Evolutionary conservation across 1,140 invertebrate genomes (phyloP).

Genomic region (Cotesia typhae): DNA sequence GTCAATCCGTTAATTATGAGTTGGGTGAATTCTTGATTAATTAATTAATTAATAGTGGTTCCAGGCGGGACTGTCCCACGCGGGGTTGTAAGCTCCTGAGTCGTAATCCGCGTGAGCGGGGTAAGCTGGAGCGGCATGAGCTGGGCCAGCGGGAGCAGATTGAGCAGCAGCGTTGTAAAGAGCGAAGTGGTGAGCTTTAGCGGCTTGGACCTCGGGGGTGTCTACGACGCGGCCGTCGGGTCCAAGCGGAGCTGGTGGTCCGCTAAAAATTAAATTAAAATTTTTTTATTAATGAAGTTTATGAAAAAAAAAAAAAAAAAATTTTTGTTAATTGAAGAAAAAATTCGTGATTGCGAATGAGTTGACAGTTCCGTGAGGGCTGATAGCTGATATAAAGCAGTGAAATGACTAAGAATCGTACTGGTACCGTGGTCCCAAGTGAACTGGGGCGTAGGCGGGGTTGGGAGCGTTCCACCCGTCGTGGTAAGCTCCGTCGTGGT

Average conservation of each 20-base stretch:
- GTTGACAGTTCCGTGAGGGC: too few species aligned
- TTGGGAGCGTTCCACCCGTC: conserved; percentile 46
- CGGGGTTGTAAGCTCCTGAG: conserved; percentile 42
- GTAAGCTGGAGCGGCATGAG: conserved; percentile 19
- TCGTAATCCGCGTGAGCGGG: conserved; percentile 24
- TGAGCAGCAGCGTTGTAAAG: conserved; percentile 68
- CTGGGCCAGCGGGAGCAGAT: conserved; percentile 59
- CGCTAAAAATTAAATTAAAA: too few species aligned
- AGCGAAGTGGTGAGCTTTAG: conserved; percentile 71
- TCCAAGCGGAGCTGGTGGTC: conserved; percentile 44
- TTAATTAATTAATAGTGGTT: conserved; percentile 35
- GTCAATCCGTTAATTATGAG: neutral
- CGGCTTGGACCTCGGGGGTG: conserved; percentile 72
- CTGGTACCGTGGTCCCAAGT: too few species aligned
- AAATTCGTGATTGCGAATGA: too few species aligned
- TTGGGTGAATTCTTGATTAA: neutral
- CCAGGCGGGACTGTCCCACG: conserved; percentile 49
- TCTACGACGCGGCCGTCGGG: conserved; percentile 72
- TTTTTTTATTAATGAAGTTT: too few species aligned
- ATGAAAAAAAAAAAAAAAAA: too few species aligned
- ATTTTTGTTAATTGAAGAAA: too few species aligned
- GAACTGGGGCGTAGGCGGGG: too few species aligned
- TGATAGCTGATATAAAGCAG: too few species aligned
- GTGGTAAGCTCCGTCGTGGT: conserved; percentile 40
- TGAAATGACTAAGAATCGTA: too few species aligned